A percentile compares a stretch with the other conserved stretches of the same genome.
Conservation (phyloP, 2,888 invertebrate species). For the Pristionchus japonicus region DNA sequence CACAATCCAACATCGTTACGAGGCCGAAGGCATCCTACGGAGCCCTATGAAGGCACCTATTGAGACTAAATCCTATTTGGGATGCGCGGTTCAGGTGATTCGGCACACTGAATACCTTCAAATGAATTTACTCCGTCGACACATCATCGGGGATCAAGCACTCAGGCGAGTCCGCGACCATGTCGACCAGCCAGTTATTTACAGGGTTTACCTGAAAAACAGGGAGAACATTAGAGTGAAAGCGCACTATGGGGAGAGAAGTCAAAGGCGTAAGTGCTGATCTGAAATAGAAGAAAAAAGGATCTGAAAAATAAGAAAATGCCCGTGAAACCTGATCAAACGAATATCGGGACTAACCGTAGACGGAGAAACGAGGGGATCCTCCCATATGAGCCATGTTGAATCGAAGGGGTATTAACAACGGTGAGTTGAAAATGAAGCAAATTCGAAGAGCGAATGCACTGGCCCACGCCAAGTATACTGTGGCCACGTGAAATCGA, state of each 20-base stretch:
- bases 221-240: not conserved
- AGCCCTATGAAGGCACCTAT: not conserved
- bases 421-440: not conserved
- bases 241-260: constrained; percentile 46
- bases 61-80: constrained; percentile 23
- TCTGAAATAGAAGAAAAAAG: not conserved
- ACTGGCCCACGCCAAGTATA: too few relatives aligned
- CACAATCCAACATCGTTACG: constrained; percentile 25
- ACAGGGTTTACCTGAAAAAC: not conserved
- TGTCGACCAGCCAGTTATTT: not conserved
- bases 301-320: not conserved
- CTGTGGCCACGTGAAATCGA: too few relatives aligned
- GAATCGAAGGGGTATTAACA: not conserved
- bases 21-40: constrained; percentile 36
- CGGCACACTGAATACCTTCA: constrained; percentile 45
- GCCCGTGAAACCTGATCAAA: too few relatives aligned
- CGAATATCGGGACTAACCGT: constrained; percentile 53
- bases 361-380: constrained; percentile 54
- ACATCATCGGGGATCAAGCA: not conserved
- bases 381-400: constrained; percentile 44
- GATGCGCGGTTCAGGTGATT: constrained; percentile 42
- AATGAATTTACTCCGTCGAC: not conserved
- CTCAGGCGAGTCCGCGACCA: not conserved
- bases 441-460: not conserved
- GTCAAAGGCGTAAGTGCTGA: not conserved